A percentile compares a stretch with the other conserved stretches of the same genome.
Evolutionary conservation across 1,140 invertebrate species (phyloP).

Genomic region (Philopotamus ludificatus): DNA sequence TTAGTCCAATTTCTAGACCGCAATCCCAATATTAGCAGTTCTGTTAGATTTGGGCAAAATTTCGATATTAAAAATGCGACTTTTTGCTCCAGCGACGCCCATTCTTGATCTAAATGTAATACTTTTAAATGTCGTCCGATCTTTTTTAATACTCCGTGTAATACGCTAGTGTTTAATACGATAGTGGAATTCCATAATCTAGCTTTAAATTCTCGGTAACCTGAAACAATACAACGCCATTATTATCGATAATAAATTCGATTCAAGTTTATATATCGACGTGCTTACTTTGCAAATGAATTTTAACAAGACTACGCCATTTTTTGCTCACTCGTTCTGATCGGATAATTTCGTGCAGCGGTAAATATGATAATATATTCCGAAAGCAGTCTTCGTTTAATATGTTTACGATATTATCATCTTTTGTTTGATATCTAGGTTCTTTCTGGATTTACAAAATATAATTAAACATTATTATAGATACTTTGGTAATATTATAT

Average conservation of each 20-base stretch:
- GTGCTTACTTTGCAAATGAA: conserved; percentile 29
- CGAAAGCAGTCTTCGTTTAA: conserved; percentile 37
- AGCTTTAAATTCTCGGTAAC: conserved; percentile 49
- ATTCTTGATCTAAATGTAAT: conserved; percentile 51
- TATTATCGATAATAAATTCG: neutral
- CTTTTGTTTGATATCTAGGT: neutral
- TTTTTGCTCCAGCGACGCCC: conserved; percentile 52
- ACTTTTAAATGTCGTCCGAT: conserved; percentile 45
- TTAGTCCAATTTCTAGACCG: conserved; percentile 53
- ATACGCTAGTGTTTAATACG: conserved; percentile 50
- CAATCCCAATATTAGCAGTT: conserved; percentile 49
- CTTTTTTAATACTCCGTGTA: conserved; percentile 47
- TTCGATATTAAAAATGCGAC: conserved; percentile 52
- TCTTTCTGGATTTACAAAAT: too few relatives aligned
- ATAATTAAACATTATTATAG: too few relatives aligned
- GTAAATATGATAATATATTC: conserved; percentile 35
- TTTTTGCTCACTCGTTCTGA: conserved; percentile 36
- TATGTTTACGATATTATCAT: conserved; percentile 28
- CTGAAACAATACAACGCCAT: conserved; percentile 37
- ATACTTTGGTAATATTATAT: too few relatives aligned
- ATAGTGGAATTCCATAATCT: conserved; percentile 48
- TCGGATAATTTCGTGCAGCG: conserved; percentile 28
- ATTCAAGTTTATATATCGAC: too few relatives aligned
- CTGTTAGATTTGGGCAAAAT: conserved; percentile 52
- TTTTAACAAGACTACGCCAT: conserved; percentile 25